Percentiles rank a stretch among this genome's conserved stretches.
phyloP scores from a whole-genome alignment of 2,797 vertebrate species.

The Poeciliopsis gracilis region DNA sequence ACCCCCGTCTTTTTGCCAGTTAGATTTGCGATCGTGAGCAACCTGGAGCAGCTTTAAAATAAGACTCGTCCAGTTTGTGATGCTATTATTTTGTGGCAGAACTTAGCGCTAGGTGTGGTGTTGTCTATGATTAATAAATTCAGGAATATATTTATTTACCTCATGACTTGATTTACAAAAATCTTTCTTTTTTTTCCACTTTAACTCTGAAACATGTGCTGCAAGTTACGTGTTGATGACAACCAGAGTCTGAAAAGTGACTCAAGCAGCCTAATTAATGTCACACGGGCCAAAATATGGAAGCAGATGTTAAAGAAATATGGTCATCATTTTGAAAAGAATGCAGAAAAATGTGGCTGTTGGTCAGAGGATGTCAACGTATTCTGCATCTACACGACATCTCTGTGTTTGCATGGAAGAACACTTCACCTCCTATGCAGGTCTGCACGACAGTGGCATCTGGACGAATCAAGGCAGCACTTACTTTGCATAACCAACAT shows the following conservation, averaged over 20 bases:
- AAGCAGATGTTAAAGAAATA: background rate
- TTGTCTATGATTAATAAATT: background rate
- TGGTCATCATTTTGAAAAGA: slow-evolving; percentile 9
- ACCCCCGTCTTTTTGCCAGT: background rate
- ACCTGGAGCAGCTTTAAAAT: background rate
- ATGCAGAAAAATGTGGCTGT: background rate
- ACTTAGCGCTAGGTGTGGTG: background rate
- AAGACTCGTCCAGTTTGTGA: background rate
- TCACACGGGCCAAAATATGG: slow-evolving; percentile 11
- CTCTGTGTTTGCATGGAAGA: slow-evolving; percentile 4
- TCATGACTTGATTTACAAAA: background rate
- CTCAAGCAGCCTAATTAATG: background rate
- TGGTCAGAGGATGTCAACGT: background rate
- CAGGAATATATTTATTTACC: background rate
- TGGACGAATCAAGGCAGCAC: slow-evolving; percentile 5
- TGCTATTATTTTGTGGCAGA: background rate
- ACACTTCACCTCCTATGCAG: slow-evolving; percentile 16
- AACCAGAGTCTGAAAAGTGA: slow-evolving; percentile 4
- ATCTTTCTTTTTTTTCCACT: background rate
- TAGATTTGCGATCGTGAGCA: background rate
- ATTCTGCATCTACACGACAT: slow-evolving; percentile 12
- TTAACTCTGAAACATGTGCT: background rate
- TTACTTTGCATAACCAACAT: slow-evolving; percentile 8
- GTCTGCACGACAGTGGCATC: slow-evolving; percentile 1
- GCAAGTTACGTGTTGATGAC: background rate